These are phyloP conservation scores for Karalla daura DNA, from an alignment of 2,797 vertebrate genomes.

Conservation along the genomic window DNA sequence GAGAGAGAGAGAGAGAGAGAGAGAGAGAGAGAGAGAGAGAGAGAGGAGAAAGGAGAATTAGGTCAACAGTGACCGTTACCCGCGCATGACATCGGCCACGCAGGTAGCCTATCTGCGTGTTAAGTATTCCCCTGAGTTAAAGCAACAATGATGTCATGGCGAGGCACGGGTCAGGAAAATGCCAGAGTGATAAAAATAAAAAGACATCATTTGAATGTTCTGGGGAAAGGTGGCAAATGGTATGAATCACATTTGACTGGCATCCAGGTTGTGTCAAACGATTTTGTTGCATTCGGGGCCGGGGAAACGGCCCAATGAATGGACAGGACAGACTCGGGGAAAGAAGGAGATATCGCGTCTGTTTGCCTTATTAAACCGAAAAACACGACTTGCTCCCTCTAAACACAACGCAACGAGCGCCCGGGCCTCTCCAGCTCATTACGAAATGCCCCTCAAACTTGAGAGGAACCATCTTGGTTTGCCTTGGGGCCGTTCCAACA, in stretches of 20 bases:
- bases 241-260: constrained; percentile 71
- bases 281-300: constrained; percentile 3
- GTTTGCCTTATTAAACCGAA: too few species aligned
- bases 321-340: too few species aligned
- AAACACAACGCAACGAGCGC: too few species aligned
- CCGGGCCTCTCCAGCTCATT: too few species aligned
- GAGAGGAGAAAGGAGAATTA: constrained; percentile 48
- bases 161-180: constrained; percentile 73
- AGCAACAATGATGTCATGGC: constrained; percentile 65
- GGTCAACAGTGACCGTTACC: constrained; percentile 48
- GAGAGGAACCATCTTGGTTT: too few species aligned
- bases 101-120: constrained; percentile 62
- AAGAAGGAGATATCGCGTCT: too few species aligned
- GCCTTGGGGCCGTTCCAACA: too few species aligned
- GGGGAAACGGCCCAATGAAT: not conserved
- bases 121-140: constrained; percentile 49
- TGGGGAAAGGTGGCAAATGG: constrained; percentile 55
- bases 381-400: too few species aligned
- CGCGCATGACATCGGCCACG: constrained; percentile 54
- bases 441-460: too few species aligned
- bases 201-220: constrained; percentile 77
- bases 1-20: too few species aligned
- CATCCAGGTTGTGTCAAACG: constrained; percentile 31
- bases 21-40: too few species aligned
- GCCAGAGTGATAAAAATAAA: constrained; percentile 77